These are phyloP conservation scores for Hirtodrosophila confusa DNA, from an alignment of 2,888 invertebrate species.

Conservation along the genomic window DNA sequence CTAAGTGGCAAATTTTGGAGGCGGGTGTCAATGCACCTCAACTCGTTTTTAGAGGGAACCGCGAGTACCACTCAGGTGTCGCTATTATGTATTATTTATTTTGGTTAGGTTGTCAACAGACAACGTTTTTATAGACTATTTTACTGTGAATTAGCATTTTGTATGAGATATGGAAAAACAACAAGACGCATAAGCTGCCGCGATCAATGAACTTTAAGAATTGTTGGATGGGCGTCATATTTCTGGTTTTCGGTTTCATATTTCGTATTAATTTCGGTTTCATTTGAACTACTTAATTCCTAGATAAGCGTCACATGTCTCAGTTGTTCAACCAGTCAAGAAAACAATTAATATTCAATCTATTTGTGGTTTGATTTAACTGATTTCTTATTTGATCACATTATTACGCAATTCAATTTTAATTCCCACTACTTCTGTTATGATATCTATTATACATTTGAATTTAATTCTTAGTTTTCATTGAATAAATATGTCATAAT, in stretches of 20 bases:
- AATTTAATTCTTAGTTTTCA: slow-evolving; percentile 11
- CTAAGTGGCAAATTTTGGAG: slow-evolving; percentile 37
- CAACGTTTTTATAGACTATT: slow-evolving; percentile 45
- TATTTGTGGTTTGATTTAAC: slow-evolving; percentile 37
- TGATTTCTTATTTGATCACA: slow-evolving; percentile 28
- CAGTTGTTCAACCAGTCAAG: slow-evolving; percentile 21
- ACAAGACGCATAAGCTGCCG: slow-evolving; percentile 26
- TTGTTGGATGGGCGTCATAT: slow-evolving; percentile 37
- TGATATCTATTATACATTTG: background rate
- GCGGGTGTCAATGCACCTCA: slow-evolving; percentile 66
- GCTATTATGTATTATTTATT: slow-evolving; percentile 48
- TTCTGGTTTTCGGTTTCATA: slow-evolving; percentile 36
- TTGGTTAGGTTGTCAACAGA: slow-evolving; percentile 41
- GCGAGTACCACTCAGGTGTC: slow-evolving; percentile 11
- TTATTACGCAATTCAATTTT: slow-evolving; percentile 26
- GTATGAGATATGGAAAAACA: slow-evolving; percentile 34
- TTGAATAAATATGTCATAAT: too few species aligned
- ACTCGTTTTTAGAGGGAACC: slow-evolving; percentile 38
- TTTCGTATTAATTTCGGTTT: slow-evolving; percentile 30
- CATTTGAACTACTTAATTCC: slow-evolving; percentile 31
- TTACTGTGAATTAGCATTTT: slow-evolving; percentile 59
- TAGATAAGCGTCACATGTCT: slow-evolving; percentile 29
- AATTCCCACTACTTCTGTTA: slow-evolving; percentile 34
- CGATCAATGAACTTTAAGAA: slow-evolving; percentile 65
- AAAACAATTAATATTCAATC: slow-evolving; percentile 24